Evolutionary conservation across 2,888 invertebrate species (phyloP), one percentile per base, ranked within the genome.

Genomic region (Hydrotaea diabolus): DNA sequence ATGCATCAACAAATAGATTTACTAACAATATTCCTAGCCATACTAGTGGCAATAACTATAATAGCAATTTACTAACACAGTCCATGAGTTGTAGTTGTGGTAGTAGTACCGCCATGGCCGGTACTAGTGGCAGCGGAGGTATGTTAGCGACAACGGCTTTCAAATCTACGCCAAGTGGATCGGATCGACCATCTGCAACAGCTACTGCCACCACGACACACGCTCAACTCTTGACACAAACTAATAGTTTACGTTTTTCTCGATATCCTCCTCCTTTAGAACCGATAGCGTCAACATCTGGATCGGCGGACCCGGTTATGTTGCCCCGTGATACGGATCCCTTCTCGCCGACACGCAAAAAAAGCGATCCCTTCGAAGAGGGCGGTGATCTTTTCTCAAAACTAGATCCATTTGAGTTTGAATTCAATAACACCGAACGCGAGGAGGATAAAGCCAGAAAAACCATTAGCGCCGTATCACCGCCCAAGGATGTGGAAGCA

Each of bases 321-420:
- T 86, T 92, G 87, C 91, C 92, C 7, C 89, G 92, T 31, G 92
- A 92, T 77, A 92, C 92, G 1, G 92, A 92, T 89, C 92, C 92
- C 0, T 92, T 92, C 83, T 92, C 92, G 23, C 92, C 92, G 0
- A 92, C 92, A 2, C 91, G 92, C 72, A 92, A 92, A 85, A 92
- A 92, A 88, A 92, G 92, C 72, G 96, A 96, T 92, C 96, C 96
- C 57, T 96, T 96, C 91, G 96, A 95, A 80, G 93, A 93, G 59
- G 89, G 89, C 43, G 89, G 89, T 49, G 92, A 92, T 87, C 89
- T 92, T 55, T 92, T 92, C 82, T 89, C 91, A 75, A 92, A 92
- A 82, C 87, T 92, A 79, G 92, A 92, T 86, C 91, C 92, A 31
- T 92, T 92, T 81, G 92, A 93, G 83, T 92, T 92, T 79, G 92